phyloP scores from a whole-genome alignment of 2,888 invertebrate genomes.

The Microctonus aethiopoides region DNA sequence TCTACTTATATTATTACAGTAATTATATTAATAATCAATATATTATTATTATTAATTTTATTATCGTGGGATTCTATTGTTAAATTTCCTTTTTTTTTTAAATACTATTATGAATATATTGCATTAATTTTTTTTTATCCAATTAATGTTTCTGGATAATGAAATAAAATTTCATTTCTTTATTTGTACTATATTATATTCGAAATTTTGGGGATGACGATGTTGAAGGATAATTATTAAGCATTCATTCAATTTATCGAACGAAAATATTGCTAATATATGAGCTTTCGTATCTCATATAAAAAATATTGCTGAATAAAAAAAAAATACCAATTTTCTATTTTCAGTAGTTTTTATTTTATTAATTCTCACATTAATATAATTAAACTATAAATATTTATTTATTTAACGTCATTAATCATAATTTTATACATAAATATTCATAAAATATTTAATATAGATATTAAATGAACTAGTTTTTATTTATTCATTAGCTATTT shows the following conservation, averaged over 20 bases:
- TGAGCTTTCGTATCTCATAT: constrained; percentile 26
- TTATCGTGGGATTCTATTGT: neutral
- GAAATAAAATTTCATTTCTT: neutral
- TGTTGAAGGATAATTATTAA: neutral
- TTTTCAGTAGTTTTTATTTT: constrained; percentile 1
- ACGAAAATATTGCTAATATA: constrained; percentile 18
- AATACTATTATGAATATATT: neutral
- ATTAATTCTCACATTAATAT: neutral
- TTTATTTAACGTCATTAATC: constrained; percentile 9
- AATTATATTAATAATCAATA: neutral
- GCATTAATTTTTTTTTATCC: neutral
- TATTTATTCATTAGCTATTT: no score
- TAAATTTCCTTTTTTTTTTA: neutral
- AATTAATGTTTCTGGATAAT: neutral
- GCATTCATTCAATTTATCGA: constrained; percentile 19
- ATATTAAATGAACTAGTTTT: no score
- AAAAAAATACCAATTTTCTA: constrained; percentile 41
- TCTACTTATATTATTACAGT: neutral
- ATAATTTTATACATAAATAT: neutral
- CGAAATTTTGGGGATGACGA: constrained; percentile 23
- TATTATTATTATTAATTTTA: neutral
- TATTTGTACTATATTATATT: constrained; percentile 14
- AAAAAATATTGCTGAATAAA: constrained; percentile 51
- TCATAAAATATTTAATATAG: no score
- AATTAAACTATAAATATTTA: neutral